Evolutionary conservation across 1,140 invertebrate genomes (phyloP).

Genomic region (Pentalonia nigronervosa): DNA sequence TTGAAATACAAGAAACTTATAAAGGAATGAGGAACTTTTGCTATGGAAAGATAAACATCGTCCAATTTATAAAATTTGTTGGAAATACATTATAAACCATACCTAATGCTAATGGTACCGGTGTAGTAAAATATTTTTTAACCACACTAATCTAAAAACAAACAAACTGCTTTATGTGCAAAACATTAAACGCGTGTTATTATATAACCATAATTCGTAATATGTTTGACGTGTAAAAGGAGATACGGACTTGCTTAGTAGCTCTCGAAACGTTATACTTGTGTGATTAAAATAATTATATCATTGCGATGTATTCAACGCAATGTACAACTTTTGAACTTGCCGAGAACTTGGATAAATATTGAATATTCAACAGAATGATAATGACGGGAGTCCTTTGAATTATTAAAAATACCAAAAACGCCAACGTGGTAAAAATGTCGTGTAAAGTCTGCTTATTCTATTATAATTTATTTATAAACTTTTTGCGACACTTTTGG

Average conservation of each 20-base stretch:
- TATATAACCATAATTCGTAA: background rate
- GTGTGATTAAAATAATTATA: background rate
- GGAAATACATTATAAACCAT: background rate
- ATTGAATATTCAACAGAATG: background rate
- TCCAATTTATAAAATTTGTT: background rate
- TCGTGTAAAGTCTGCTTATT: background rate
- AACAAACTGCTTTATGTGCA: background rate
- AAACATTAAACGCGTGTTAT: background rate
- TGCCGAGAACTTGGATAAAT: background rate
- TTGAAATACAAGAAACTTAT: background rate
- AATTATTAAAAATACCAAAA: constrained; percentile 16
- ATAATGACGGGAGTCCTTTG: background rate
- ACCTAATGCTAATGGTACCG: background rate
- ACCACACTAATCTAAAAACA: background rate
- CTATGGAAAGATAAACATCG: background rate
- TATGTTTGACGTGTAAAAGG: background rate
- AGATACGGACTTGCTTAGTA: background rate
- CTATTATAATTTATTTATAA: constrained; percentile 24
- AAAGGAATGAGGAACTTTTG: background rate
- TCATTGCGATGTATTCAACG: background rate
- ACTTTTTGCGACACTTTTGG: background rate
- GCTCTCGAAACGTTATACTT: background rate
- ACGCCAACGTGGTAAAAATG: background rate
- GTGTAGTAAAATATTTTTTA: background rate
- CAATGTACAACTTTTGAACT: background rate